Evolutionary conservation across 2,797 vertebrate genomes (phyloP).

Genomic region (Gadopsis marmoratus): DNA sequence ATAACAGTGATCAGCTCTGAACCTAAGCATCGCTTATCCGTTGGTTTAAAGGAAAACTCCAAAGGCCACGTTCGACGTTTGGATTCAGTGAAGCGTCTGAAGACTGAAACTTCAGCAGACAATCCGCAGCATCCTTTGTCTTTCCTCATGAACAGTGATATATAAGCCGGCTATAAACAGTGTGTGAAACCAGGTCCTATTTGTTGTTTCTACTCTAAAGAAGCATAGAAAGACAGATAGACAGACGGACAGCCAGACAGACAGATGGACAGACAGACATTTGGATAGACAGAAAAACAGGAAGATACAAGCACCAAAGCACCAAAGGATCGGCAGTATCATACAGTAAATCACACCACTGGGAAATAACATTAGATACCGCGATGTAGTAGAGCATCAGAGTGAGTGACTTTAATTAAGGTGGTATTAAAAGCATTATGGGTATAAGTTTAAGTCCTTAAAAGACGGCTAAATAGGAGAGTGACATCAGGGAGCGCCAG

Average conservation of each 20-base stretch:
- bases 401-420: constrained; percentile 80
- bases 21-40: neutral
- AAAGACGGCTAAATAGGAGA: constrained; percentile 86
- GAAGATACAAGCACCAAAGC: constrained; percentile 12
- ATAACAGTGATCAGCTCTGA: neutral
- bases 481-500: constrained; percentile 90
- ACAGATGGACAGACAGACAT: neutral
- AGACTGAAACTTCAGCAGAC: neutral
- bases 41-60: neutral
- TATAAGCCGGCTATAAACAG: neutral
- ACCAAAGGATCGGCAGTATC: constrained; percentile 48
- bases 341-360: constrained; percentile 54
- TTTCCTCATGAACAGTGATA: neutral
- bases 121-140: neutral
- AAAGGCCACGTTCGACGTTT: neutral
- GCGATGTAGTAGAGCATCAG: constrained; percentile 63
- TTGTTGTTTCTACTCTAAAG: constrained; percentile 15
- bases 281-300: neutral
- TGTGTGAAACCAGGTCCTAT: neutral
- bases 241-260: neutral
- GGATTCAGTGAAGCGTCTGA: neutral
- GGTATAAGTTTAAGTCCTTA: constrained; percentile 74
- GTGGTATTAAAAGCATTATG: constrained; percentile 77
- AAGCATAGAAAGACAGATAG: neutral
- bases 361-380: constrained; percentile 68